Percentiles rank a stretch among this genome's conserved stretches.
phyloP scores from a whole-genome alignment of 1,140 invertebrate species.

The Elysia chlorotica region DNA sequence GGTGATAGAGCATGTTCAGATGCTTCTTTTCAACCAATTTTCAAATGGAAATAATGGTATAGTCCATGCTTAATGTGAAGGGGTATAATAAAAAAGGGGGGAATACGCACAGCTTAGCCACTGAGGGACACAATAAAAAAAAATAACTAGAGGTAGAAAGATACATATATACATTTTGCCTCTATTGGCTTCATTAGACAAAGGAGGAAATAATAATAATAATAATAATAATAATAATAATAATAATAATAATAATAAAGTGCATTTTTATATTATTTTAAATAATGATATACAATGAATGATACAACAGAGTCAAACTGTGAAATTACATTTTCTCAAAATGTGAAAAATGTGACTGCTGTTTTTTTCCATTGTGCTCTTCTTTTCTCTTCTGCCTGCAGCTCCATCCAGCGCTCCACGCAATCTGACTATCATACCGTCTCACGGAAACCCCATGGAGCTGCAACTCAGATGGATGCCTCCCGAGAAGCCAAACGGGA shows the following conservation, averaged over 20 bases:
- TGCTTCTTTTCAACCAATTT: no score
- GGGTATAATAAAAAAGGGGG: no score
- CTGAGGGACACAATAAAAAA: no score
- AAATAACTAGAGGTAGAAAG: no score
- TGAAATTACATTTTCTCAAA: not conserved
- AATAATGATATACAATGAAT: not conserved
- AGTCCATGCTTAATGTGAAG: no score
- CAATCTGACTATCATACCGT: not conserved
- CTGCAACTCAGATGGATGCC: conserved; percentile 13
- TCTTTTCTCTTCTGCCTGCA: not conserved
- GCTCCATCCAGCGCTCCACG: conserved; percentile 17
- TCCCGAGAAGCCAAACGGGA: conserved; percentile 10
- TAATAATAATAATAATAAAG: not conserved
- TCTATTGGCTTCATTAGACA: no score
- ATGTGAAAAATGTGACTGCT: not conserved
- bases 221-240: not conserved
- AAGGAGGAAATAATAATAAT: not conserved
- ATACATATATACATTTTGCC: no score
- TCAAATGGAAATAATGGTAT: no score
- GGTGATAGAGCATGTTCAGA: no score
- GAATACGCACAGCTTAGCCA: no score
- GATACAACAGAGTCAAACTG: not conserved
- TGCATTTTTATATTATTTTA: not conserved
- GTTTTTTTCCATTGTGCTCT: not conserved
- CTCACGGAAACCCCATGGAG: not conserved